Percentiles rank a stretch among this genome's conserved stretches.
phyloP scores from a whole-genome alignment of 1,140 invertebrate genomes.

The Alviniconcha marisindica region DNA sequence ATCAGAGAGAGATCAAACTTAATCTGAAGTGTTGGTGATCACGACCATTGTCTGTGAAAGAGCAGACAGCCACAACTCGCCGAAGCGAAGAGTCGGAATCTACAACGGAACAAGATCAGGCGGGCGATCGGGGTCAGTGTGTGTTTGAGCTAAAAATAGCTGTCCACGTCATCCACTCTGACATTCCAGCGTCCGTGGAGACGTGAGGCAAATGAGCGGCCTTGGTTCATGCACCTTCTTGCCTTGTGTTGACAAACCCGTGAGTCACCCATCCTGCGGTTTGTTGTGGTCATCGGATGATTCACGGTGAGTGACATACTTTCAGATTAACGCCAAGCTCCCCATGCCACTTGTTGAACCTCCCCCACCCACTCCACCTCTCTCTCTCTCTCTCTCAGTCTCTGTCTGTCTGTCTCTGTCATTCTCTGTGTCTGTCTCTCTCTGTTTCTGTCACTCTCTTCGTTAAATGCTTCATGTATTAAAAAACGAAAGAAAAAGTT shows the following conservation, averaged over 20 bases:
- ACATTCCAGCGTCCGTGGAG: constrained; percentile 42
- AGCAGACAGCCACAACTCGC: no score
- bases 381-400: background rate
- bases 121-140: no score
- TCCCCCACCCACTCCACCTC: no score
- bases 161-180: constrained; percentile 23
- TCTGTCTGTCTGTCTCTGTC: background rate
- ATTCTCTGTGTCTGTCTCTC: no score
- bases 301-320: constrained; percentile 33
- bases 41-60: no score
- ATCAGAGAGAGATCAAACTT: no score
- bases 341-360: background rate
- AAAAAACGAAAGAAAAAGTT: no score
- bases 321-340: background rate
- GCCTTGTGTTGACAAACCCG: constrained; percentile 8
- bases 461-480: no score
- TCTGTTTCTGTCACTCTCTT: background rate
- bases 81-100: no score
- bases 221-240: background rate
- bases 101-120: no score
- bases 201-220: background rate
- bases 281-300: constrained; percentile 38
- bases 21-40: no score
- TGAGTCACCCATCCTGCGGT: constrained; percentile 20
- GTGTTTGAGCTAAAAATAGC: constrained; percentile 25